Conservation (phyloP, 2,888 invertebrate species). For the Tetragonula carbonaria region DNA sequence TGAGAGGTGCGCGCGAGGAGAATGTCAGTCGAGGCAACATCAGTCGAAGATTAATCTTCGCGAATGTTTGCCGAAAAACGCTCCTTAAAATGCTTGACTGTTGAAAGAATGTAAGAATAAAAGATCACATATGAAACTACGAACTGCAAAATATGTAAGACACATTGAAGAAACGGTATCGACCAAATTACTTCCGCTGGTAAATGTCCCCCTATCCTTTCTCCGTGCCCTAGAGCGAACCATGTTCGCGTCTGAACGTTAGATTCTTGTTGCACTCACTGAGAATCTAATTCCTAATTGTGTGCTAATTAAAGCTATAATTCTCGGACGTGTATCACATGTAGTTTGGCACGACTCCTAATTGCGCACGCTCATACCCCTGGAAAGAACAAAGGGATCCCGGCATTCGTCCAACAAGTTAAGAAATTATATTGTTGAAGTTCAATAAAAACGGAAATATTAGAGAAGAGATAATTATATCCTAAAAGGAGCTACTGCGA, state of each 20-base stretch:
- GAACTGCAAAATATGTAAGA: slow-evolving; percentile 25
- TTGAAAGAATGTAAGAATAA: slow-evolving; percentile 20
- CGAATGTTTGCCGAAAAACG: slow-evolving; percentile 40
- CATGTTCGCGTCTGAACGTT: slow-evolving; percentile 37
- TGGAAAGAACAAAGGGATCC: slow-evolving; percentile 45
- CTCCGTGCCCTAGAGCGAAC: slow-evolving; percentile 30
- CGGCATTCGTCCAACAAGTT: slow-evolving; percentile 69
- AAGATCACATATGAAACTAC: neutral
- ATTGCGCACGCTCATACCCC: slow-evolving; percentile 63
- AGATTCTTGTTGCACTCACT: slow-evolving; percentile 44
- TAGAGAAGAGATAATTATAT: slow-evolving; percentile 59
- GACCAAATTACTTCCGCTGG: slow-evolving; percentile 65
- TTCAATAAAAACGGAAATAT: slow-evolving; percentile 59
- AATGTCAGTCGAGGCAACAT: slow-evolving; percentile 23
- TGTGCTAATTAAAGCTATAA: slow-evolving; percentile 68
- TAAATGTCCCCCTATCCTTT: slow-evolving; percentile 54
- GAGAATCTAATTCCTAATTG: slow-evolving; percentile 58
- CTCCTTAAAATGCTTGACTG: slow-evolving; percentile 55
- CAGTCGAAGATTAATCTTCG: slow-evolving; percentile 39
- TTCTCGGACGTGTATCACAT: slow-evolving; percentile 57
- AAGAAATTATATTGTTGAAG: slow-evolving; percentile 74
- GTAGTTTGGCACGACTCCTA: slow-evolving; percentile 65
- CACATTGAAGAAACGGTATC: slow-evolving; percentile 47
- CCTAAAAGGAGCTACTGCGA: slow-evolving; percentile 57
- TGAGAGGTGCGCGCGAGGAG: slow-evolving; percentile 39